Evolutionary conservation across 2,888 invertebrate genomes (phyloP).

Genomic region (Sylvicola fuscatus): DNA sequence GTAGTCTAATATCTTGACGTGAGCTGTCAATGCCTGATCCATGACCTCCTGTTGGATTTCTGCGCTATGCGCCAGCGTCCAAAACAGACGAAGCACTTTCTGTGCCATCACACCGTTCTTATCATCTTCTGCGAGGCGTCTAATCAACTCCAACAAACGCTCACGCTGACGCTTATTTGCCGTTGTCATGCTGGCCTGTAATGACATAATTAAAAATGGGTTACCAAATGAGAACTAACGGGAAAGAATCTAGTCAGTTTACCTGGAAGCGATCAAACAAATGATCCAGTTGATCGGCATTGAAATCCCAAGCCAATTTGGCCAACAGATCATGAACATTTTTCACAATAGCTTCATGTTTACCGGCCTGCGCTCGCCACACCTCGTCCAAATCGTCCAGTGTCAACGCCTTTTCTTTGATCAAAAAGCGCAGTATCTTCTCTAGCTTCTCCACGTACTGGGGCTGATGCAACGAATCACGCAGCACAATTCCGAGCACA

Average conservation of each 20-base stretch:
- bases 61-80: conserved; percentile 91
- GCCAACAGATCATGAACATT: conserved; percentile 92
- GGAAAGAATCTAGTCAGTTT: no score
- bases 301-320: conserved; percentile 96
- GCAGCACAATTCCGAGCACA: conserved; percentile 82
- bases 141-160: conserved; percentile 81
- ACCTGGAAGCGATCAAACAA: conserved; percentile 95
- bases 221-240: no score
- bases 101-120: conserved; percentile 98
- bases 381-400: conserved; percentile 83
- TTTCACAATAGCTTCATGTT: conserved; percentile 96
- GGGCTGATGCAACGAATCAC: conserved; percentile 92
- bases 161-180: conserved; percentile 92
- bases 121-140: conserved; percentile 91
- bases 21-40: conserved; percentile 87
- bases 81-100: conserved; percentile 85
- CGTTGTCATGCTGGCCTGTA: conserved; percentile 76
- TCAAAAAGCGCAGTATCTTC: conserved; percentile 91
- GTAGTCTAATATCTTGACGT: conserved; percentile 93
- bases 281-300: conserved; percentile 91
- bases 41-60: conserved; percentile 94
- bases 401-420: conserved; percentile 78
- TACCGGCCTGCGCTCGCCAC: conserved; percentile 93
- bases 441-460: conserved; percentile 96
- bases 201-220: no score